Percentiles rank a stretch among this genome's conserved stretches.
phyloP scores from a whole-genome alignment of 2,113 vertebrate genomes.

The Larimichthys polyactis region DNA sequence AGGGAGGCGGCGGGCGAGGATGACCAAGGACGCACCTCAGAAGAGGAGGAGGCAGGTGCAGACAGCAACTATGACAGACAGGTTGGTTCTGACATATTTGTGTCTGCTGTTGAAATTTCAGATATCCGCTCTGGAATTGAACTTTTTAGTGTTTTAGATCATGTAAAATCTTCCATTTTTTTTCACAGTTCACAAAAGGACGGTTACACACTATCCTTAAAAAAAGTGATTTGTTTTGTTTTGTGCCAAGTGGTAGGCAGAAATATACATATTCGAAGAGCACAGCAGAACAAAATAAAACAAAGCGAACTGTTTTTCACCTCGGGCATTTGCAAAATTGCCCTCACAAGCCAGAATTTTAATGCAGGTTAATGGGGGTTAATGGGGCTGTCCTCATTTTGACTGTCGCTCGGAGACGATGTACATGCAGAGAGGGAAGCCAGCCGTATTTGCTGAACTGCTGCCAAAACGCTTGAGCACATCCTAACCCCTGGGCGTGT shows the following conservation, averaged over 20 bases:
- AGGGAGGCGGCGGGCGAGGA: slow-evolving; percentile 82
- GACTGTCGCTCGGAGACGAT: slow-evolving; percentile 40
- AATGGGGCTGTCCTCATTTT: slow-evolving; percentile 57
- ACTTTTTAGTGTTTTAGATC: no score
- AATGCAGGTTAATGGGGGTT: slow-evolving; percentile 61
- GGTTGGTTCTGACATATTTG: slow-evolving; percentile 73
- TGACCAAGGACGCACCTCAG: slow-evolving; percentile 89
- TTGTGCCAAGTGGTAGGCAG: neutral
- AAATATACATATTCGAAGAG: neutral
- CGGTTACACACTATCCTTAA: neutral
- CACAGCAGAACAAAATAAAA: neutral
- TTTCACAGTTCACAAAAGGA: neutral
- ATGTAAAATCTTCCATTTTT: no score
- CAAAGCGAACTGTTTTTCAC: slow-evolving; percentile 35
- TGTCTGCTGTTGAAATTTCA: neutral
- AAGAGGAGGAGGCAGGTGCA: slow-evolving; percentile 85
- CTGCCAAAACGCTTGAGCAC: slow-evolving; percentile 22
- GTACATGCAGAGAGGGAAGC: slow-evolving; percentile 5
- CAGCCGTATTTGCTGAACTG: slow-evolving; percentile 33
- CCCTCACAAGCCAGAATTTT: slow-evolving; percentile 31
- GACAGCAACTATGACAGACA: slow-evolving; percentile 84
- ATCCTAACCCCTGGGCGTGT: neutral
- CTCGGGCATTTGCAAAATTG: slow-evolving; percentile 17
- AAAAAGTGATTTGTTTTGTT: neutral
- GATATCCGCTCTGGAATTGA: neutral